phyloP scores from a whole-genome alignment of 2,113 vertebrate genomes.

The Empidonax traillii region DNA sequence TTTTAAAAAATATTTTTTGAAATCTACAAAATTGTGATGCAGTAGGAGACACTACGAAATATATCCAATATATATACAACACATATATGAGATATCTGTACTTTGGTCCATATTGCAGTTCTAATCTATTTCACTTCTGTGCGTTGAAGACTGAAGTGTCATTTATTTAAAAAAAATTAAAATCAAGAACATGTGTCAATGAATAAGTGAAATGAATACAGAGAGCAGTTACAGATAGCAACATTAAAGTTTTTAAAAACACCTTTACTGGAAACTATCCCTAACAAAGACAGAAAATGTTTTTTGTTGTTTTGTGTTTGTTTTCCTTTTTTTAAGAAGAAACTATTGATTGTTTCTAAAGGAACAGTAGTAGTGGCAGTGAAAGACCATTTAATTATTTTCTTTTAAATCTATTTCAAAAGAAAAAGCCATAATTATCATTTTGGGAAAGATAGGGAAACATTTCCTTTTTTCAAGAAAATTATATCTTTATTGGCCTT shows the following conservation, averaged over 20 bases:
- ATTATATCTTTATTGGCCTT: not conserved
- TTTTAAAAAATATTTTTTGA: not conserved
- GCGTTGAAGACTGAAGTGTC: not conserved
- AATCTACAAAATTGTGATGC: not conserved
- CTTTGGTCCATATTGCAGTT: not conserved
- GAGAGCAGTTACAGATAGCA: not conserved
- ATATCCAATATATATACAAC: not conserved
- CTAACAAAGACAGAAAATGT: not conserved
- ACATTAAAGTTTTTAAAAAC: not conserved
- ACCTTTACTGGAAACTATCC: not conserved
- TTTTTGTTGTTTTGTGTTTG: not conserved
- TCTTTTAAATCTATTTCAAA: not conserved
- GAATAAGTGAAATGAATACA: not conserved
- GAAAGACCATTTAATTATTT: not conserved
- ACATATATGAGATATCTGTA: accelerated
- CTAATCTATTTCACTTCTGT: not conserved
- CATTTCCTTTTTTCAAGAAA: not conserved
- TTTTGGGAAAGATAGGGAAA: not conserved
- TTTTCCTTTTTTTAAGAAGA: not conserved
- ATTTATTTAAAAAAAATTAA: not conserved
- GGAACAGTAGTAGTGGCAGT: not conserved
- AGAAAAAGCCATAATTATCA: not conserved
- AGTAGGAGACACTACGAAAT: not conserved
- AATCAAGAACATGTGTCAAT: not conserved
- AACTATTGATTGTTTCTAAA: not conserved